These are phyloP conservation scores for Herminia tarsipennalis DNA, from an alignment of 2,888 invertebrate genomes.

Conservation along the genomic window DNA sequence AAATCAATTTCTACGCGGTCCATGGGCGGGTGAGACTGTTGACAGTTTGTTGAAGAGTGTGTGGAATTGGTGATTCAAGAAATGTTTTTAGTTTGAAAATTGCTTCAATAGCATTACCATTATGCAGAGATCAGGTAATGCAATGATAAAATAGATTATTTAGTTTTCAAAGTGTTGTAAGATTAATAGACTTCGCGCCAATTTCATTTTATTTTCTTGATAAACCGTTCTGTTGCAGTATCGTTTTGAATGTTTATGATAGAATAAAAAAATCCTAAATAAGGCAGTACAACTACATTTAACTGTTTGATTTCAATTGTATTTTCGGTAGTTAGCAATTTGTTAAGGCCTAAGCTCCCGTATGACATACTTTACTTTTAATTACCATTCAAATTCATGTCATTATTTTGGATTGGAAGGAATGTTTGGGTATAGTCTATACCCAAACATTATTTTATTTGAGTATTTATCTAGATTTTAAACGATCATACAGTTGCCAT, in stretches of 20 bases:
- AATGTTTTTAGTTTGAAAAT: conserved; percentile 77
- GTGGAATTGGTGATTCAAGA: conserved; percentile 65
- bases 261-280: not conserved
- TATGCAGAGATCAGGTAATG: conserved; percentile 83
- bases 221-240: conserved; percentile 13
- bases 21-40: conserved; percentile 77
- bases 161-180: not conserved
- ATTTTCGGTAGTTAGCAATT: too few relatives aligned
- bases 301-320: too few relatives aligned
- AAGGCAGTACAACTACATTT: too few relatives aligned
- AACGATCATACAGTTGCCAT: too few relatives aligned
- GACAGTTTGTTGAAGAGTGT: conserved; percentile 73
- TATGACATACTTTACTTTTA: too few relatives aligned
- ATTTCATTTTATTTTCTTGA: conserved; percentile 17
- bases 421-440: too few relatives aligned
- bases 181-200: conserved; percentile 47
- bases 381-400: too few relatives aligned
- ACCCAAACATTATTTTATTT: too few relatives aligned
- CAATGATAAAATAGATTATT: conserved; percentile 21
- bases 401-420: too few relatives aligned
- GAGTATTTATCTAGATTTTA: too few relatives aligned
- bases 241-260: conserved; percentile 28
- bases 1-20: conserved; percentile 73
- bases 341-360: too few relatives aligned
- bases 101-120: conserved; percentile 58